Conservation (phyloP, 2,888 invertebrate genomes). For the Fragum fragum region DNA sequence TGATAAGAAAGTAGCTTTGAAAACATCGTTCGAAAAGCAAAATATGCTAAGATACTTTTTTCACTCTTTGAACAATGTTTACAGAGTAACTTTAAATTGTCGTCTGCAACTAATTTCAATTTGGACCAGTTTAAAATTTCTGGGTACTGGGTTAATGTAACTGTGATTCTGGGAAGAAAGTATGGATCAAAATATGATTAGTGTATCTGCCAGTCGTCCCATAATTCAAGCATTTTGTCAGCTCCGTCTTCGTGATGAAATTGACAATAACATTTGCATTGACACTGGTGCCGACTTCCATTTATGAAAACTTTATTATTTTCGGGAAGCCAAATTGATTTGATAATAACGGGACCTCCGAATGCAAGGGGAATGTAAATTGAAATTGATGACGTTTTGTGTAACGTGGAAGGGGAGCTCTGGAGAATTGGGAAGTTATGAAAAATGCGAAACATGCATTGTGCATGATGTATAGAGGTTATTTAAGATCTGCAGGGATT, state of each 20-base stretch:
- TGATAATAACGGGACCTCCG: constrained; percentile 61
- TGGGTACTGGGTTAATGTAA: too few species aligned
- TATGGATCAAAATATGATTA: constrained; percentile 53
- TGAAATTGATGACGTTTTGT: constrained; percentile 68
- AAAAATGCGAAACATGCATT: constrained; percentile 61
- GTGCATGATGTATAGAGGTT: constrained; percentile 57
- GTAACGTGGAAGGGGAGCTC: constrained; percentile 49
- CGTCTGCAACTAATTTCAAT: too few species aligned
- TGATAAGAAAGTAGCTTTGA: too few species aligned
- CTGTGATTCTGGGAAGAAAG: constrained; percentile 6
- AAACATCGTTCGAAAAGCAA: too few species aligned
- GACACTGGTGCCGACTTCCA: constrained; percentile 62
- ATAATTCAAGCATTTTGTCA: constrained; percentile 54
- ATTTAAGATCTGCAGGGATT: constrained; percentile 48
- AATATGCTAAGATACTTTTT: too few species aligned
- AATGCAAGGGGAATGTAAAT: constrained; percentile 55
- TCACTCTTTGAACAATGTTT: too few species aligned
- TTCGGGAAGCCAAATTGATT: constrained; percentile 68
- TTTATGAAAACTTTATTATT: constrained; percentile 71
- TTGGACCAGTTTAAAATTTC: too few species aligned
- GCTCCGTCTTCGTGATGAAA: constrained; percentile 57
- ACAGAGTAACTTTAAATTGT: too few species aligned
- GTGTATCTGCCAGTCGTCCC: constrained; percentile 58
- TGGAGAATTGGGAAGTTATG: constrained; percentile 51
- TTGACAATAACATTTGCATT: constrained; percentile 70